These are phyloP conservation scores for Trididemnum miniatum DNA, from an alignment of 23 tunicate species.

Conservation along the genomic window DNA sequence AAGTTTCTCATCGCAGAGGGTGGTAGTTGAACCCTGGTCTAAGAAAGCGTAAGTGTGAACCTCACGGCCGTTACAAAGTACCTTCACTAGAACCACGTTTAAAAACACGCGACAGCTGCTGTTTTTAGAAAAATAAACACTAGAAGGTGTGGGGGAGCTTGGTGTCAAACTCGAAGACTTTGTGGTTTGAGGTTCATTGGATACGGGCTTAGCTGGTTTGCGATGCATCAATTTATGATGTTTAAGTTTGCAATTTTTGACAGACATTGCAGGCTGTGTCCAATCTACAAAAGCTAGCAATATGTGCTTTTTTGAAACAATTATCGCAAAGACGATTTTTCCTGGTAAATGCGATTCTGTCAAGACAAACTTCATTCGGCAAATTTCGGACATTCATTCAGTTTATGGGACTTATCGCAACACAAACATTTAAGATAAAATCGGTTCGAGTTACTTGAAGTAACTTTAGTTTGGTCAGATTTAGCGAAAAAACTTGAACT, in stretches of 20 bases:
- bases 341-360: not conserved
- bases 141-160: not conserved
- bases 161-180: not conserved
- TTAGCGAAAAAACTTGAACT: not conserved
- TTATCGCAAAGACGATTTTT: not conserved
- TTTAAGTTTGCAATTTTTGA: not conserved
- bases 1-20: not conserved
- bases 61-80: not conserved
- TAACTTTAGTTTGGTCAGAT: not conserved
- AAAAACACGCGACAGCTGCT: not conserved
- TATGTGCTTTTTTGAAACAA: not conserved
- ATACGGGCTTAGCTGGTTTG: not conserved
- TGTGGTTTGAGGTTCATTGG: not conserved
- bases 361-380: not conserved
- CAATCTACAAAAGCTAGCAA: not conserved
- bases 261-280: not conserved
- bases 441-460: not conserved
- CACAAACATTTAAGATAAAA: not conserved
- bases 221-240: not conserved
- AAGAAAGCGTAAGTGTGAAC: not conserved
- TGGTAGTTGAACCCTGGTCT: not conserved
- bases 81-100: not conserved
- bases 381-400: not conserved
- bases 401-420: not conserved
- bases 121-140: not conserved